Percentiles rank a stretch among this genome's conserved stretches.
Conservation (phyloP, 2,888 invertebrate species). For the Eilema depressum region DNA sequence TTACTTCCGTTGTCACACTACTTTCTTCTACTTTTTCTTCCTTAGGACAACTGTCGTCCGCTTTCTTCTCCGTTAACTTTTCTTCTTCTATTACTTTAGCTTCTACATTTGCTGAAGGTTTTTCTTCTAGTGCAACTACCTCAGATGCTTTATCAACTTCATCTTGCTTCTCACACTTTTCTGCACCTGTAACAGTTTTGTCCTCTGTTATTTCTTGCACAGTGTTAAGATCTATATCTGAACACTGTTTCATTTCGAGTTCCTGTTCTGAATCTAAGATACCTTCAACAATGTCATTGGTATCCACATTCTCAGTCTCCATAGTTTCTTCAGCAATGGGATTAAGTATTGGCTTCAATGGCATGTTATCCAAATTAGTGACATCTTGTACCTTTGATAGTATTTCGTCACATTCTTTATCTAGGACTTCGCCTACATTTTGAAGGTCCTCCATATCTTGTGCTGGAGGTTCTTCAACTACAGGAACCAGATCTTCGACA, state of each 20-base stretch:
- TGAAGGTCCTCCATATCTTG: constrained; percentile 77
- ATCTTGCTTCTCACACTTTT: constrained; percentile 39
- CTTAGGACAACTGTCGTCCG: constrained; percentile 27
- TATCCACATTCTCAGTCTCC: constrained; percentile 74
- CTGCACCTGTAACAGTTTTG: constrained; percentile 42
- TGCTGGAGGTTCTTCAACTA: constrained; percentile 72
- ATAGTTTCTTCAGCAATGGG: constrained; percentile 76
- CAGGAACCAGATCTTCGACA: constrained; percentile 70
- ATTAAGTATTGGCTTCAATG: constrained; percentile 69
- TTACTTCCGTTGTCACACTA: constrained; percentile 28
- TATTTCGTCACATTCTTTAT: constrained; percentile 83
- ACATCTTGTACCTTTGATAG: constrained; percentile 81
- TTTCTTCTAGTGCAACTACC: constrained; percentile 40
- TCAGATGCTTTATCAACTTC: constrained; percentile 23
- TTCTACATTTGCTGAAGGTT: constrained; percentile 39
- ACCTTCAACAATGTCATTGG: constrained; percentile 77
- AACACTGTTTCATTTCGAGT: constrained; percentile 70
- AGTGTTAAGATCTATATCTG: constrained; percentile 57
- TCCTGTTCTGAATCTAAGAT: constrained; percentile 78
- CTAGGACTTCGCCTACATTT: constrained; percentile 77
- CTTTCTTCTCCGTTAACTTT: constrained; percentile 43
- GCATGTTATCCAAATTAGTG: constrained; percentile 77
- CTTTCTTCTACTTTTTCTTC: constrained; percentile 9
- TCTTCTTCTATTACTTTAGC: constrained; percentile 42
- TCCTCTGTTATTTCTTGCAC: constrained; percentile 55